Evolutionary conservation across 2,113 vertebrate species (phyloP).

Genomic region (Lepisosteus osseus): DNA sequence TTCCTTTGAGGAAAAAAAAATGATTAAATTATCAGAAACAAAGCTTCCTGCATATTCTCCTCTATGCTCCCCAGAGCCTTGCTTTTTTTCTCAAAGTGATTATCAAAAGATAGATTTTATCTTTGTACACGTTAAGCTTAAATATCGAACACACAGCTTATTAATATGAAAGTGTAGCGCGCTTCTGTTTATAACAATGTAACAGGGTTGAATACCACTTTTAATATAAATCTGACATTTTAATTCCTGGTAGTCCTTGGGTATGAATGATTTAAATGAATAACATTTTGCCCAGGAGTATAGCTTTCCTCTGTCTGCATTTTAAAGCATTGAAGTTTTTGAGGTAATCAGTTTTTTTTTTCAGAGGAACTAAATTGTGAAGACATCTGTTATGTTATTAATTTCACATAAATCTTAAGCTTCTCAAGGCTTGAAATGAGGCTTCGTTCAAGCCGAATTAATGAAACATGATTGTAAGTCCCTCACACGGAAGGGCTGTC

Average conservation of each 20-base stretch:
- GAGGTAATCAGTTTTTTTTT: conserved; percentile 70
- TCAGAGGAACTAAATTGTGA: conserved; percentile 82
- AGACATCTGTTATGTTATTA: conserved; percentile 98
- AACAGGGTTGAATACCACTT: conserved; percentile 75
- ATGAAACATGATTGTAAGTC: conserved; percentile 98
- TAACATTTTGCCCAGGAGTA: conserved; percentile 68
- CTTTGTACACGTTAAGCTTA: conserved; percentile 60
- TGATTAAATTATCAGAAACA: conserved; percentile 80
- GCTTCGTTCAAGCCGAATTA: conserved; percentile 96
- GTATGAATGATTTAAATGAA: conserved; percentile 66
- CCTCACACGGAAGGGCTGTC: conserved; percentile 87
- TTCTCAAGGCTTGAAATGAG: conserved; percentile 92
- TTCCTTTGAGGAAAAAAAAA: conserved; percentile 64
- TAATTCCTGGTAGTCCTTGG: conserved; percentile 79
- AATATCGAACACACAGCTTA: conserved; percentile 69
- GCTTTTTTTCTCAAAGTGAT: conserved; percentile 52
- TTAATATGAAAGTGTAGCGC: conserved; percentile 66
- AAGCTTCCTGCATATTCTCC: conserved; percentile 58
- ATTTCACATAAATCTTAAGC: conserved; percentile 98
- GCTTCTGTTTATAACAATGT: conserved; percentile 72
- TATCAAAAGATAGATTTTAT: conserved; percentile 52
- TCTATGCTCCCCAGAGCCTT: conserved; percentile 41
- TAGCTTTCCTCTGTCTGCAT: conserved; percentile 65
- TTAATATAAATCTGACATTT: conserved; percentile 88
- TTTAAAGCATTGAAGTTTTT: conserved; percentile 78